Base-by-base conservation (phyloP, 64 coral and sea anemone species). In the Pocillopora damicornis region DNA sequence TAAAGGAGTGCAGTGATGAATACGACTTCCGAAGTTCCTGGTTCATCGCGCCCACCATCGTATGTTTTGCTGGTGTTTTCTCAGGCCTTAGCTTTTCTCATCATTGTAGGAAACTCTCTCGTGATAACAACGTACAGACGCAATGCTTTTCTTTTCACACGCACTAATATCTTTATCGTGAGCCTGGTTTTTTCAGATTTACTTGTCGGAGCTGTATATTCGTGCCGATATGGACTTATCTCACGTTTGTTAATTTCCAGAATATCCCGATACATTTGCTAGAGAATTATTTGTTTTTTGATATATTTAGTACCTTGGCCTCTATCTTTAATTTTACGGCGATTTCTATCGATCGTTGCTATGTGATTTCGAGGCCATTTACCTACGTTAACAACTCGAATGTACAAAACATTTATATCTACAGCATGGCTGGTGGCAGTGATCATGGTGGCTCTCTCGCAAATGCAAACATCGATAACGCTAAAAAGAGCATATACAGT, bases 151-250 rank as follows among this genome's bases (percentile, higher is more conserved):
- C 79, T 95, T 12, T 80, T 86, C 30, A 91, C 93, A 8, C 83
- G 78, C 13, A 95, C 93, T 9, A 91, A 95, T 13, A 88, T 81
- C 35, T 76, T 90, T 68, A 73, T 95, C 15, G 72, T 82, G 7
- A 95, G 89, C 73, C 89, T 95, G 6, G 93, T 86, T 1, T 60
- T 95, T 1, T 79, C 86, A 12, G 93, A 95, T 20, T 61, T 95
- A 6, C 51, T 95, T 15, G 93, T 95, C 8, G 93, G 93, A 0
- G 79, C 30, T 30, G 75, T 66, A 77, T 95, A 18, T 91, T 84
- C 26, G 75, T 91, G 35, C 93, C 93, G 8, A 73, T 91, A 30
- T 95, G 93, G 93, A 82, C 34, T 57, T 88, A 76, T 72, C 37
- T 63, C 13, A 58, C 78, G 51, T 92, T 88, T 75, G 71, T 75